Base-by-base conservation (phyloP, 2,888 invertebrate species). In the Octonoba sinensis region DNA sequence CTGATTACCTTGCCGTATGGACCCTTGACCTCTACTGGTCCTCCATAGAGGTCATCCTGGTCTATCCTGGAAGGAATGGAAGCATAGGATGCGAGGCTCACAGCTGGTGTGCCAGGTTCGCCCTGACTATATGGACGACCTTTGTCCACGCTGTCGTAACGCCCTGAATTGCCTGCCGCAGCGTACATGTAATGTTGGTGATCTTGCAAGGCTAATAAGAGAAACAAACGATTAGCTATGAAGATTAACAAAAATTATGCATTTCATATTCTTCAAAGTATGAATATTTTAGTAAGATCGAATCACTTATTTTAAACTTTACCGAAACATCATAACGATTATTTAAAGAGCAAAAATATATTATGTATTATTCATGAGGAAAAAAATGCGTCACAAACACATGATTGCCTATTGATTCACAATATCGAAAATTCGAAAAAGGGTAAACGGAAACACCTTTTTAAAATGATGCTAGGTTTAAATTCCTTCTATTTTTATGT, bases 1-100 rank as follows among this genome's bases (percentile, higher is more conserved):
- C n/a, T n/a, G n/a, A n/a, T 81, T 70, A 83, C 83, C 71, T 79
- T 79, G 64, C 79, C 79, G 24, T 82, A 82, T 47, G 82, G 82
- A 36, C 82, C 82, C 51, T 82, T 82, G 24, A 82, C 76, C 62
- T 82, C 82, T 1, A 74, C 51, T 16, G 76, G 66, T 22, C 73
- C 83, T 51, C 79, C 81, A 24, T 83, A 83, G 24, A 83, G 44
- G 3, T 83, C 83, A 18, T 83, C 83, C 20, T 81, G 75, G 59
- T 83, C 83, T 22, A 83, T 83, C 22, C 83, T 67, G 6, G 83
- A 79, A 44, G 83, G 83, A 15, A 84, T 84, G 20, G 84, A 82
- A 44, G 84, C 84, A 59, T 84, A 84, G 18, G 84, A 84, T 15
- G 83, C 83, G 8, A 83, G 69, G 27, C 83, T 83, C n/a, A 81